These are phyloP conservation scores for Drosophila paranaensis DNA, from an alignment of 2,888 invertebrate species.

Conservation along the genomic window DNA sequence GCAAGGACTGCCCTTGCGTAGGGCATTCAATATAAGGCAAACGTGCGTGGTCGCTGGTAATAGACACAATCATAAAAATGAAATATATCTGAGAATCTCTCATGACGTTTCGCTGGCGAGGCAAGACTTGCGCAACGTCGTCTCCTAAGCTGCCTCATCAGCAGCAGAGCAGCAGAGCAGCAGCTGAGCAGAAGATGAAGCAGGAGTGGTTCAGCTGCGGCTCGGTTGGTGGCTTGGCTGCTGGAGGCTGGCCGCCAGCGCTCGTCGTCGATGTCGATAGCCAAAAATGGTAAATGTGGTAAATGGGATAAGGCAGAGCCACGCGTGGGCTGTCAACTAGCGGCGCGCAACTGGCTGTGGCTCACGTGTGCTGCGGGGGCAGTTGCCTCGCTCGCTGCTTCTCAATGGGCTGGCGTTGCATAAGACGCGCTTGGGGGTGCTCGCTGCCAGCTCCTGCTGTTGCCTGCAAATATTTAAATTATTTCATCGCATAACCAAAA, in stretches of 20 bases:
- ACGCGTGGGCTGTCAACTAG: conserved; percentile 78
- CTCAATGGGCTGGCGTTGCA: conserved; percentile 60
- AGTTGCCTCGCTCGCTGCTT: conserved; percentile 1
- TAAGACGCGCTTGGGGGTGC: conserved; percentile 72
- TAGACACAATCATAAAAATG: conserved; percentile 81
- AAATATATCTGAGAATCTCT: conserved; percentile 80
- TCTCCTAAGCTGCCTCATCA: conserved; percentile 61
- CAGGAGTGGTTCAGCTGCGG: conserved; percentile 70
- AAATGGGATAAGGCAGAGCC: conserved; percentile 79
- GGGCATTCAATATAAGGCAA: conserved; percentile 63
- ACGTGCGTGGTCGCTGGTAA: conserved; percentile 79
- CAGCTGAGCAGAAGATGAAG: conserved; percentile 48
- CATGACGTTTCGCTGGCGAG: conserved; percentile 67
- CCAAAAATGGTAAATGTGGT: conserved; percentile 81
- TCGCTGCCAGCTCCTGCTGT: conserved; percentile 50
- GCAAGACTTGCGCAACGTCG: conserved; percentile 67
- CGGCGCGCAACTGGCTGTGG: conserved; percentile 24
- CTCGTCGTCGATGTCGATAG: conserved; percentile 73
- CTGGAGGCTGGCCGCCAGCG: conserved; percentile 73
- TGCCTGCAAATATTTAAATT: conserved; percentile 76
- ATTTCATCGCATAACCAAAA: conserved; percentile 78
- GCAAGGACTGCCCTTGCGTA: neutral
- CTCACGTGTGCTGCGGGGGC: conserved; percentile 44
- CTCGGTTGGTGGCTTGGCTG: conserved; percentile 38
- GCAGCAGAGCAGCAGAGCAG: conserved; percentile 40